Percentiles rank a stretch among this genome's conserved stretches.
phyloP scores from a whole-genome alignment of 2,888 invertebrate species.

The Chouioia cunea region DNA sequence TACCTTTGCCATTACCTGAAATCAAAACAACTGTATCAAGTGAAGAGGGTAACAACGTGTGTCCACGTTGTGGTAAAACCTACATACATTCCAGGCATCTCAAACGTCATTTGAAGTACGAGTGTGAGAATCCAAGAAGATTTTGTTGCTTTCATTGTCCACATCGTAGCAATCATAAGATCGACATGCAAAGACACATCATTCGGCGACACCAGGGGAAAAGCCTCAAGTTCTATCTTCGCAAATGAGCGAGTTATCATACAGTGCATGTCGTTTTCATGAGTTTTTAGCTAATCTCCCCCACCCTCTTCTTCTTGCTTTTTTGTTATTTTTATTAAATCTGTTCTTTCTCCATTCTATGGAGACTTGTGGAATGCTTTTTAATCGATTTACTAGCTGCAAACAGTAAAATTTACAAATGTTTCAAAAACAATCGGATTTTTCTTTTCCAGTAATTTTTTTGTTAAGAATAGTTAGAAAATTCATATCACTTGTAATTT shows the following conservation, averaged over 20 bases:
- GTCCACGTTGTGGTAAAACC: slow-evolving; percentile 37
- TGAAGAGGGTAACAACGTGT: slow-evolving; percentile 26
- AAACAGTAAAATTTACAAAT: too few species aligned
- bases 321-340: too few species aligned
- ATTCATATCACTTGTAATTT: too few species aligned
- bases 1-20: neutral
- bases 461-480: too few species aligned
- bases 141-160: slow-evolving; percentile 60
- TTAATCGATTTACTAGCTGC: too few species aligned
- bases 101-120: slow-evolving; percentile 61
- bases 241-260: slow-evolving; percentile 25
- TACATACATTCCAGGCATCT: slow-evolving; percentile 40
- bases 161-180: slow-evolving; percentile 69
- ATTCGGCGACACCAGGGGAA: slow-evolving; percentile 39
- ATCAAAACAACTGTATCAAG: neutral
- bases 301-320: too few species aligned
- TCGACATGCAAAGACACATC: slow-evolving; percentile 42
- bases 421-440: too few species aligned
- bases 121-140: slow-evolving; percentile 65
- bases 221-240: slow-evolving; percentile 43
- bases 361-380: too few species aligned
- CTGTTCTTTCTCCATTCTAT: too few species aligned
- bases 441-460: too few species aligned
- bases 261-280: too few species aligned
- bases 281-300: too few species aligned